These are phyloP conservation scores for Kryptopterus vitreolus DNA, from an alignment of 2,797 vertebrate species.

Conservation along the genomic window DNA sequence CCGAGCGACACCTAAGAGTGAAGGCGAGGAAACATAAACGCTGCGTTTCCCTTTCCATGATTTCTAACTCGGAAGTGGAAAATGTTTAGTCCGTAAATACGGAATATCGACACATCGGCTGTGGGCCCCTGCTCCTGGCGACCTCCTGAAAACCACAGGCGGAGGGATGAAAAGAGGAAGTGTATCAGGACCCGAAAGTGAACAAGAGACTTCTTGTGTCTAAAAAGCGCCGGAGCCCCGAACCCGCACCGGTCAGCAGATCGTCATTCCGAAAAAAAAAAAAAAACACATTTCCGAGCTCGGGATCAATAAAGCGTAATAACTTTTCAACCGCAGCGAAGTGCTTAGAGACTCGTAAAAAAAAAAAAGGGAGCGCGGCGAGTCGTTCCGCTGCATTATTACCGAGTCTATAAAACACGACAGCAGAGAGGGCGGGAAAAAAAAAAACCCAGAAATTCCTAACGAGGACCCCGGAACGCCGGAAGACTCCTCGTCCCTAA, in stretches of 20 bases:
- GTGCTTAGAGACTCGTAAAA: constrained; percentile 42
- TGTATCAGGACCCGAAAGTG: neutral
- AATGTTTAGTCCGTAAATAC: neutral
- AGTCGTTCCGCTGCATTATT: constrained; percentile 3
- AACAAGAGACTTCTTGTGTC: neutral
- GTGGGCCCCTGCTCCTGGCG: neutral
- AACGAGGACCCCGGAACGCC: neutral
- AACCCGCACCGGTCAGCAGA: neutral
- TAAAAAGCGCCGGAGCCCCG: neutral
- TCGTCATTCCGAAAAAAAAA: constrained; percentile 38
- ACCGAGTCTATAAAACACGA: constrained; percentile 7
- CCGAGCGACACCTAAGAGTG: too few species aligned
- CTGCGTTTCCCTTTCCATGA: too few species aligned
- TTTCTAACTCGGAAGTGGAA: neutral
- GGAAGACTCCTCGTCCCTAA: neutral
- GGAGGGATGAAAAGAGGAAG: neutral
- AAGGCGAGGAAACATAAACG: too few species aligned
- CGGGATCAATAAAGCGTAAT: constrained; percentile 50
- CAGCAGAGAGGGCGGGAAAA: constrained; percentile 19
- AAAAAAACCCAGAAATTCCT: too few species aligned
- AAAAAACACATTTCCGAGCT: constrained; percentile 20
- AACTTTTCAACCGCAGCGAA: constrained; percentile 47
- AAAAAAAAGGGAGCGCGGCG: too few species aligned
- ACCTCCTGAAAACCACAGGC: neutral
- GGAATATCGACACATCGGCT: too few species aligned